A percentile compares a stretch with the other conserved stretches of the same genome.
phyloP scores from a whole-genome alignment of 1,140 invertebrate genomes.

The Bombus confusus region DNA sequence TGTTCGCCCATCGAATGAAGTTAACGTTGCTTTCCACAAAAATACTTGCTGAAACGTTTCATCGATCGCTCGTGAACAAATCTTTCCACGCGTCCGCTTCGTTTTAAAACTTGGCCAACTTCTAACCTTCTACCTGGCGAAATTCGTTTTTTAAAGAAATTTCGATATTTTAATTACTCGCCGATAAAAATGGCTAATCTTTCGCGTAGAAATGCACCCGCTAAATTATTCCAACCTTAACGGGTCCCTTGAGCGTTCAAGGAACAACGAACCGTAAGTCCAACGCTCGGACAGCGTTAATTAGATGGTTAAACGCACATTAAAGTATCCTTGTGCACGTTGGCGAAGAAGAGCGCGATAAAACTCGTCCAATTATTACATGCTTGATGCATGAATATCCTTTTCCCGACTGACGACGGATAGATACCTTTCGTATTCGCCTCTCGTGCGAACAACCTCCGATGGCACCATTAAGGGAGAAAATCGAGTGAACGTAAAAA shows the following conservation, averaged over 20 bases:
- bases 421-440: neutral
- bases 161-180: neutral
- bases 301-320: conserved; percentile 10
- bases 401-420: neutral
- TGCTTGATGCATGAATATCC: neutral
- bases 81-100: too few relatives aligned
- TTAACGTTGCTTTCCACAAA: neutral
- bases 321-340: neutral
- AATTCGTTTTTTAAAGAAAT: neutral
- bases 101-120: neutral
- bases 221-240: neutral
- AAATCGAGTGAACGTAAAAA: neutral
- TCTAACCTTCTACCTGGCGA: neutral
- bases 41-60: neutral
- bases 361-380: conserved; percentile 11
- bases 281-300: neutral
- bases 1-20: neutral
- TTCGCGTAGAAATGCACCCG: neutral
- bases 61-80: neutral
- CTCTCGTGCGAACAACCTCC: too few relatives aligned
- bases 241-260: too few relatives aligned
- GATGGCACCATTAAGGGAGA: neutral
- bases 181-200: neutral
- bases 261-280: neutral
- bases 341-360: neutral